These are phyloP conservation scores for Monoplex corrugatus DNA, from an alignment of 2,888 invertebrate genomes.

Conservation along the genomic window DNA sequence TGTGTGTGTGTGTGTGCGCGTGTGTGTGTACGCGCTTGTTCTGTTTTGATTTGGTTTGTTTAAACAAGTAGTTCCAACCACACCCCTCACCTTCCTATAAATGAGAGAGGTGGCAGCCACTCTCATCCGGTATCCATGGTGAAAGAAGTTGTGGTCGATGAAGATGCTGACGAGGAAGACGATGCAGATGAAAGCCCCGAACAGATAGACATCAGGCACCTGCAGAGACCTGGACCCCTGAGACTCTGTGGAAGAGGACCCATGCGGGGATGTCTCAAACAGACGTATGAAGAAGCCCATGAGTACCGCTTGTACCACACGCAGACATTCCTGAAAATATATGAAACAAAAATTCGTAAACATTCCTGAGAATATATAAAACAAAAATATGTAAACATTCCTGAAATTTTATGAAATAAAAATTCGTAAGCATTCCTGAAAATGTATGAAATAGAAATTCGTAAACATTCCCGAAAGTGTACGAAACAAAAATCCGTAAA, in stretches of 20 bases:
- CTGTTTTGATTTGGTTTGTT: not conserved
- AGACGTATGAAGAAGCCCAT: slow-evolving; percentile 65
- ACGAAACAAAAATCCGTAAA: not conserved
- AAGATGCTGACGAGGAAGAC: slow-evolving; percentile 64
- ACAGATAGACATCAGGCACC: slow-evolving; percentile 63
- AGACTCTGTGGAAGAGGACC: not conserved
- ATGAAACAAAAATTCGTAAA: not conserved
- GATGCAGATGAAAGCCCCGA: slow-evolving; percentile 60
- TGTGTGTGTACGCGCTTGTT: no score
- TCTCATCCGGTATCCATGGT: slow-evolving; percentile 68
- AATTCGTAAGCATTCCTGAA: slow-evolving; percentile 63
- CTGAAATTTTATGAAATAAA: no score
- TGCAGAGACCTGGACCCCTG: slow-evolving; percentile 20
- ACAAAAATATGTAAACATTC: not conserved
- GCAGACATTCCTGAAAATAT: slow-evolving; percentile 58
- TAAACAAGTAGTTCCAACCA: not conserved
- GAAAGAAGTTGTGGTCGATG: slow-evolving; percentile 69
- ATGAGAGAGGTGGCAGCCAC: slow-evolving; percentile 70
- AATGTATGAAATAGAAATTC: no score
- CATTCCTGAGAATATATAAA: not conserved
- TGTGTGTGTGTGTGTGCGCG: no score
- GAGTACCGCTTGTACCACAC: slow-evolving; percentile 67
- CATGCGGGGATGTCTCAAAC: slow-evolving; percentile 55
- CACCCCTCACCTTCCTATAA: slow-evolving; percentile 67
- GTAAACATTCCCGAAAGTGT: not conserved